phyloP scores from a whole-genome alignment of 2,888 invertebrate species.

The Acleris emargana region DNA sequence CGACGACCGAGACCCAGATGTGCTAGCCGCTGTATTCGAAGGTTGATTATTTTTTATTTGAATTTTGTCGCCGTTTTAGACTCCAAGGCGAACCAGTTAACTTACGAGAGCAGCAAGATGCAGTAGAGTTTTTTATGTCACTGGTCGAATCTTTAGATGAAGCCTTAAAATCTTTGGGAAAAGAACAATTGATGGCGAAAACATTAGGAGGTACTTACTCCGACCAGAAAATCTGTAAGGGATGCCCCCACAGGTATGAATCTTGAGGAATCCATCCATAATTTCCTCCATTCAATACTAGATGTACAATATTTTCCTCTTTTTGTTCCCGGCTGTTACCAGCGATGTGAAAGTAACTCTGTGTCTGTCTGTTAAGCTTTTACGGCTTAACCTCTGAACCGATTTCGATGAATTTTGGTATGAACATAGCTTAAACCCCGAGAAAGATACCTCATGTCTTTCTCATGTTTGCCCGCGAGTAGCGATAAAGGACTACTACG shows the following conservation, averaged over 20 bases:
- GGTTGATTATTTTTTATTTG: not conserved
- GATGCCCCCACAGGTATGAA: conserved; percentile 95
- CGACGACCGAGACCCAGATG: not conserved
- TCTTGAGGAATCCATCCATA: no score
- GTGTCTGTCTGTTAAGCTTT: no score
- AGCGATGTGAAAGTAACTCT: no score
- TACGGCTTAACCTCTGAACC: no score
- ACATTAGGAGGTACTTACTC: conserved; percentile 98
- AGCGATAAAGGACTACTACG: no score
- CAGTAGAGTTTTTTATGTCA: conserved; percentile 99
- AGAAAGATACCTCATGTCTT: no score
- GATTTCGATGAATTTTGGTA: no score
- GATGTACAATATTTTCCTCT: no score
- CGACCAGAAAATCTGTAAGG: conserved; percentile 99
- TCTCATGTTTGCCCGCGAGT: no score
- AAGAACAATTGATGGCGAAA: conserved; percentile 96
- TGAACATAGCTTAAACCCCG: no score
- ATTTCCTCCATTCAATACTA: no score
- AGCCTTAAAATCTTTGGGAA: conserved; percentile 95
- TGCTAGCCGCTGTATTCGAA: not conserved
- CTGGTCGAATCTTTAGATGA: conserved; percentile 98
- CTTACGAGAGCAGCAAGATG: conserved; percentile 98
- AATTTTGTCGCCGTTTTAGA: conserved; percentile 70
- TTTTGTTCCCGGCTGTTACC: no score
- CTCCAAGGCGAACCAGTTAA: conserved; percentile 98